phyloP scores from a whole-genome alignment of 2,888 invertebrate species.

The Aphodius granarius region DNA sequence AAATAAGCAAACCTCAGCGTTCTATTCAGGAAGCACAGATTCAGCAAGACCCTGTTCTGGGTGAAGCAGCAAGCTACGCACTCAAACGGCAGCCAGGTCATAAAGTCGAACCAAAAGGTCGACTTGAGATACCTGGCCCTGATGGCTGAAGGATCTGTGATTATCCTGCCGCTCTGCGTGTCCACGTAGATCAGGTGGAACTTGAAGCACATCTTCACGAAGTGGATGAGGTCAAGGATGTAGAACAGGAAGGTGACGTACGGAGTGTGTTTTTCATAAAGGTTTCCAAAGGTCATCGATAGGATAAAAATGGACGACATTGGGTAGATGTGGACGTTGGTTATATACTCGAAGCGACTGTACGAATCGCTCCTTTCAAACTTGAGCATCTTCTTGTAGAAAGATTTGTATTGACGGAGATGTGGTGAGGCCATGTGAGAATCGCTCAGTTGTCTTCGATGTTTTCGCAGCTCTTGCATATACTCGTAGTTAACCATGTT shows the following conservation, averaged over 20 bases:
- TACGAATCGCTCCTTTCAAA: conserved; percentile 16
- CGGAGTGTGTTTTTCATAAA: neutral
- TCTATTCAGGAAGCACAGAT: conserved; percentile 26
- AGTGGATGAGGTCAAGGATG: conserved; percentile 29
- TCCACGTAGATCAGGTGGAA: conserved; percentile 36
- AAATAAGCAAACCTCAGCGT: conserved; percentile 29
- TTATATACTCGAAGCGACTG: conserved; percentile 17
- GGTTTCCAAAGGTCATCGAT: conserved; percentile 18
- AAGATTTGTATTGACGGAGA: conserved; percentile 3
- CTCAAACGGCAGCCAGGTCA: conserved; percentile 35
- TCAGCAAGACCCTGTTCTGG: conserved; percentile 4
- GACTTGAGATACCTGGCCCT: conserved; percentile 29
- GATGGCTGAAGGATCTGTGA: conserved; percentile 31
- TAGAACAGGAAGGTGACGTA: conserved; percentile 6
- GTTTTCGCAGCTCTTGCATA: conserved; percentile 15
- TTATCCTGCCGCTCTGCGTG: conserved; percentile 30
- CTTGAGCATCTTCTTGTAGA: conserved; percentile 17
- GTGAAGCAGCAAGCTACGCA: conserved; percentile 19
- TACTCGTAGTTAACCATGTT: conserved; percentile 20
- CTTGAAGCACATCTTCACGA: conserved; percentile 31
- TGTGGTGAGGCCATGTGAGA: neutral
- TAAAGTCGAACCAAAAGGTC: conserved; percentile 35
- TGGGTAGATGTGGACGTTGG: conserved; percentile 28
- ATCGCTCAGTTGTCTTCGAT: neutral
- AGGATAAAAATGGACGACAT: conserved; percentile 23